Percentiles rank a stretch among this genome's conserved stretches.
Evolutionary conservation across 92 coral and sea anemone genomes (phyloP).

Genomic region (Epizoanthus illoricatus): DNA sequence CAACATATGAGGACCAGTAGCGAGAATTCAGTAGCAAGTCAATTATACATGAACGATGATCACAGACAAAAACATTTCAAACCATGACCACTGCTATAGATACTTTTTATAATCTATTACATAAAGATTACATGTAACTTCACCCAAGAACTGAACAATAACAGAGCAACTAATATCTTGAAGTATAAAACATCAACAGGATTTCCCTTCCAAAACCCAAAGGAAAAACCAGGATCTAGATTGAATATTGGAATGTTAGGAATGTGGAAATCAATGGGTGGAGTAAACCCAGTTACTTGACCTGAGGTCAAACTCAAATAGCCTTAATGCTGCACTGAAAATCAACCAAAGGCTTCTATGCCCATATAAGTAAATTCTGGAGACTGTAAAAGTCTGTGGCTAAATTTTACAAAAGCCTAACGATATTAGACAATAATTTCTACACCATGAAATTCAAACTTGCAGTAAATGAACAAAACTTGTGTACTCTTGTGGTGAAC

Average conservation of each 20-base stretch:
- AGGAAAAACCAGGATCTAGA: neutral
- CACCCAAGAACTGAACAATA: too few relatives aligned
- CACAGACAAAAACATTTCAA: too few relatives aligned
- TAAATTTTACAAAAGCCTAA: neutral
- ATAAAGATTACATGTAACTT: too few relatives aligned
- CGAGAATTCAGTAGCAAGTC: too few relatives aligned
- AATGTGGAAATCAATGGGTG: constrained; percentile 7
- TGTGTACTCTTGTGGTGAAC: neutral
- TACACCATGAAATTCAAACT: neutral
- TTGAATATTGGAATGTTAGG: constrained; percentile 6
- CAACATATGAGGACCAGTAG: too few relatives aligned
- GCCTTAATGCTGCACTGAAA: constrained; percentile 13
- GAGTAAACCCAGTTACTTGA: constrained; percentile 2
- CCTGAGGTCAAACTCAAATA: constrained; percentile 23
- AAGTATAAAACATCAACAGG: too few relatives aligned
- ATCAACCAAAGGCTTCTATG: constrained; percentile 22
- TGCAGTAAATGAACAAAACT: neutral
- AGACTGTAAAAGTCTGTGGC: constrained; percentile 27
- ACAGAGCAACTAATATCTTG: too few relatives aligned
- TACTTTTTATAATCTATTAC: too few relatives aligned
- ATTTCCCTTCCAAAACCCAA: neutral
- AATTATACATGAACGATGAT: too few relatives aligned
- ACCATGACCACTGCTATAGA: too few relatives aligned
- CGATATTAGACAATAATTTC: neutral
- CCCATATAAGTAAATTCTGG: constrained; percentile 34